Percentiles rank a stretch among this genome's conserved stretches.
Conservation (phyloP, 2,797 vertebrate species). For the Esox masquinongy region DNA sequence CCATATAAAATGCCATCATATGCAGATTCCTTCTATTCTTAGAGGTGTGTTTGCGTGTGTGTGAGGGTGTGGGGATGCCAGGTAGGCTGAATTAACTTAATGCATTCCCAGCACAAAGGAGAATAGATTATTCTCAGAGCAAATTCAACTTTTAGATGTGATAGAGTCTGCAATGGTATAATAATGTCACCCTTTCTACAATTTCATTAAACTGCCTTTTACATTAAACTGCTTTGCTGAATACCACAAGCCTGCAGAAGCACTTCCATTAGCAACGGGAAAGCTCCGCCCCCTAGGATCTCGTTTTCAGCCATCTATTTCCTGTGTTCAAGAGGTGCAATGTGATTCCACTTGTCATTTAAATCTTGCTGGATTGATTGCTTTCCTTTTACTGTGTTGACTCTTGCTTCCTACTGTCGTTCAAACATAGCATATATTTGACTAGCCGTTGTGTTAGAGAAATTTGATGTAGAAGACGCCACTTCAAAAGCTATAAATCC, state of each 20-base stretch:
- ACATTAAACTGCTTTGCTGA: not conserved
- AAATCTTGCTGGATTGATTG: too few species aligned
- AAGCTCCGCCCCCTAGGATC: too few species aligned
- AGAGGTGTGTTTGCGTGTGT: not conserved
- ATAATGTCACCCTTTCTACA: conserved; percentile 1
- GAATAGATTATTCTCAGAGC: conserved; percentile 1
- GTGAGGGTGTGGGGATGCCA: not conserved
- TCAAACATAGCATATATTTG: too few species aligned
- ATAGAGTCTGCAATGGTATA: not conserved
- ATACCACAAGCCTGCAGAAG: not conserved
- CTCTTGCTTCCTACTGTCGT: too few species aligned
- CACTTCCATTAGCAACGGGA: not conserved
- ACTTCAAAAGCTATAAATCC: too few species aligned
- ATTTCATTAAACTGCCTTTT: not conserved
- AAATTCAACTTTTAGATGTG: conserved; percentile 1
- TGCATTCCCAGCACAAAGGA: conserved; percentile 5
- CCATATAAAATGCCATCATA: not conserved
- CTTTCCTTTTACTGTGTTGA: too few species aligned
- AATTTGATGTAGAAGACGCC: too few species aligned
- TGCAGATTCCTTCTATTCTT: not conserved
- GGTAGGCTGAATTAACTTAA: not conserved
- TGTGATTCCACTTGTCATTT: too few species aligned
- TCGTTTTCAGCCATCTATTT: too few species aligned
- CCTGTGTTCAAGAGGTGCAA: too few species aligned
- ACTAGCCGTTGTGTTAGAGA: too few species aligned